Base-by-base conservation (phyloP, 2,888 invertebrate species). In the Cantharis lateralis region DNA sequence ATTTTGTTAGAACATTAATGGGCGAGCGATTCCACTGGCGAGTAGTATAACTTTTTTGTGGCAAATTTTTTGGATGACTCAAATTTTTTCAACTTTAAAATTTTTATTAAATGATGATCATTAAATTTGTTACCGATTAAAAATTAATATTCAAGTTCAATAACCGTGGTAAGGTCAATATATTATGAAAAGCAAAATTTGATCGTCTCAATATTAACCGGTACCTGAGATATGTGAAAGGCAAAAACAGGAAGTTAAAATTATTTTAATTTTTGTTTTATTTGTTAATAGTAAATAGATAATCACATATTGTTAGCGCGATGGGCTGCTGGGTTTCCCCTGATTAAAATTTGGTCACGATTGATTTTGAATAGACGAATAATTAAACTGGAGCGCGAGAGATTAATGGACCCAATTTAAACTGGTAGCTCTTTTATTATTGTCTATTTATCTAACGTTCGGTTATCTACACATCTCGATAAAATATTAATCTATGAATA, bases 111-210 rank as follows among this genome's bases (percentile, higher is more conserved):
- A n/a, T n/a, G 48, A 48, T 48, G 13, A n/a, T 48, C n/a, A 48
- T 48, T 48, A 66, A 66, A 20, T 20, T 66, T 66, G 18, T 66
- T 20, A 24, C 64, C 18, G 24, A 66, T 66, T 63, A 63, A 63
- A 63, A 63, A 18, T 66, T 66, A 66, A 66, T 20, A 66, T 20
- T 72, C 15, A 68, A 72, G 78, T 78, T 78, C 78, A 78, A 78
- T 64, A 78, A 78, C 78, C 78, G 72, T 62, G n/a, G 72, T 32
- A 64, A 62, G 78, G 78, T 78, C 75, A 75, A 75, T 74, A 77
- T 74, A 48, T 48, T 48, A 48, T 48, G 48, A 48, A 48, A 48
- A 48, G 48, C 48, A 66, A 63, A 66, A 66, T 66, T 66, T 66
- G 24, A 66, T 66, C 64, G 20, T 16, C 64, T 66, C 24, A 66